Base-by-base conservation (phyloP, 2,113 vertebrate genomes). In the Marmota monax region DNA sequence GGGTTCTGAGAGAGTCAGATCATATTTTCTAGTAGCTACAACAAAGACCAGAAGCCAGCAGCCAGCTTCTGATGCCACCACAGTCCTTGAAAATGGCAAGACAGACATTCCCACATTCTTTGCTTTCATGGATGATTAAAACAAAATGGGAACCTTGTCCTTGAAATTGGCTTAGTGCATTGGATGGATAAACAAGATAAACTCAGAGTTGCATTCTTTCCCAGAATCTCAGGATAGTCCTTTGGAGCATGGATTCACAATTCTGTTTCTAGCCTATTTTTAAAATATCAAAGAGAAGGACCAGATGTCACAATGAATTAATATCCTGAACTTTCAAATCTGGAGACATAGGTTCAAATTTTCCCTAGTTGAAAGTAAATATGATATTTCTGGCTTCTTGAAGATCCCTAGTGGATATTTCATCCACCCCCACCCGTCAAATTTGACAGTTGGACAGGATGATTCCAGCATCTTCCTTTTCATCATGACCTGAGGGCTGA, bases 261-360 rank as follows among this genome's bases (percentile, higher is more conserved):
- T 92, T 95, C 89, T 84, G 51, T 79, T 97, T 94, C 88, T 89
- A 94, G 65, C 20, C 86, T 95, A 80, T 94, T 96, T 96, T 96
- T 89, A 65, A 97, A 97, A 97, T 95, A 96, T 94, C 83, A 95
- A 95, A 96, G 84, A 72, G 48, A 97, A 90, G 70, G 78, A 93
- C 86, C 61, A 93, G 80, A 96, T 97, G 96, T 97, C 96, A 98
- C 80, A 83, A 92, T 96, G 85, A 97, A 98, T 96, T 96, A 96
- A 92, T 94, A 94, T 78, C 48, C 48, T 95, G 90, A 74, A 92
- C 88, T 94, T 92, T 89, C 83, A 92, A 82, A 94, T 84, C 79
- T 89, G 67, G 63, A 96, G 96, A 93, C 86, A 88, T 80, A 91
- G 83, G 92, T 96, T 95, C 93, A 96, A 96, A 95, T 90, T 93